phyloP scores from a whole-genome alignment of 2,113 vertebrate species.

The Oreotragus oreotragus region DNA sequence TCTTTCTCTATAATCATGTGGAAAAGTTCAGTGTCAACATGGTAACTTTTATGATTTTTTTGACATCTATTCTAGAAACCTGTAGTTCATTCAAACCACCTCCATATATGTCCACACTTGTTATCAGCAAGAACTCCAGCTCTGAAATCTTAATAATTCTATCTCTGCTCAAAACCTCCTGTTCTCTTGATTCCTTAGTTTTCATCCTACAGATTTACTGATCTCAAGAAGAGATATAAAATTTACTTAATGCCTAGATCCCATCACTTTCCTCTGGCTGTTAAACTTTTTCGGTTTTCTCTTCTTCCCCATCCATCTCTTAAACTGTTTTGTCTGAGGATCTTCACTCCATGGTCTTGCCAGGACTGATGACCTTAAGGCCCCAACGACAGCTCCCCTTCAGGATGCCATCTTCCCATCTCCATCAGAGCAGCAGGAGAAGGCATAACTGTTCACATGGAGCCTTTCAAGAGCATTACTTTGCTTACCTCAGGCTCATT shows the following conservation, averaged over 20 bases:
- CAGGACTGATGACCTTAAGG: neutral
- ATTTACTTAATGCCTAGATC: neutral
- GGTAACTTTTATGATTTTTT: neutral
- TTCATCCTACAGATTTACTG: neutral
- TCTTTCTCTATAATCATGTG: neutral
- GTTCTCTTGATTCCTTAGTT: neutral
- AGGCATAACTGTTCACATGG: neutral
- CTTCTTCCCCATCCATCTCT: neutral
- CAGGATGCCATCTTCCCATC: neutral
- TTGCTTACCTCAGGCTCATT: neutral
- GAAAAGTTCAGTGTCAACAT: neutral
- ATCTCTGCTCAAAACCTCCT: neutral
- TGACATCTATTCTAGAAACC: neutral
- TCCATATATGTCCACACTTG: neutral
- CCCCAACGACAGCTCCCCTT: neutral
- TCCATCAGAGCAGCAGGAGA: neutral
- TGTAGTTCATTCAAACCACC: neutral
- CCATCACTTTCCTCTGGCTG: neutral
- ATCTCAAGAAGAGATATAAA: neutral
- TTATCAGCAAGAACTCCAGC: neutral
- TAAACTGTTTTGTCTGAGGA: neutral
- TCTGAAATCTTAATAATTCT: neutral
- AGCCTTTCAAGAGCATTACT: neutral
- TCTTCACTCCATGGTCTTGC: neutral
- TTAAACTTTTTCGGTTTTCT: neutral